Percentiles rank a stretch among this genome's conserved stretches.
Conservation (phyloP, 2,888 invertebrate genomes). For the Drosophila setosimentum region DNA sequence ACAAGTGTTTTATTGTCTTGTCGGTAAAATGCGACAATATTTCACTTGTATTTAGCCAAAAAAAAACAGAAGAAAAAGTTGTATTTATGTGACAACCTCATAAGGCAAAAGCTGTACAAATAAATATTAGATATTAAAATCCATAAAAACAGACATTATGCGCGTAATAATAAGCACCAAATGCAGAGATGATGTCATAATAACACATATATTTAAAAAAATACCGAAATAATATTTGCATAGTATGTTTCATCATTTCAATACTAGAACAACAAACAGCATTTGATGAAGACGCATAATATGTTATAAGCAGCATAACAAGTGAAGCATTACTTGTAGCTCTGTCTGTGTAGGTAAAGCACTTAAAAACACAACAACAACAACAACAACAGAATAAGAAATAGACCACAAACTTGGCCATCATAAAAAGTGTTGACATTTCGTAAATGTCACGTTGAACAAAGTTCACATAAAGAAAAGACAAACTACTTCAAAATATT, state of each 20-base stretch:
- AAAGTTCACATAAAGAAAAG: not conserved
- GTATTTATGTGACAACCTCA: constrained; percentile 2
- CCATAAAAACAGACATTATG: too few species aligned
- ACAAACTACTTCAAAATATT: not conserved
- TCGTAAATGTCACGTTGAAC: not conserved
- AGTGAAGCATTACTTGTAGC: not conserved
- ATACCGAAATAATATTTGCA: not conserved
- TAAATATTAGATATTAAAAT: constrained; percentile 10
- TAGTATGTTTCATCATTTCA: not conserved
- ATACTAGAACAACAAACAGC: not conserved
- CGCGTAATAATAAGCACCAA: not conserved
- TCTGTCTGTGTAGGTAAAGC: not conserved
- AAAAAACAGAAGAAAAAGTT: too few species aligned
- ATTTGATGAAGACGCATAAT: not conserved
- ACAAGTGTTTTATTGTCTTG: constrained; percentile 58
- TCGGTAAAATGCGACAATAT: constrained; percentile 3
- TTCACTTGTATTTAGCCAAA: not conserved
- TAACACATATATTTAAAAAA: not conserved
- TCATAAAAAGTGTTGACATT: not conserved
- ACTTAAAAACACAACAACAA: not conserved
- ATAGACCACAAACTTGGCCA: not conserved
- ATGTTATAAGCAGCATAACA: not conserved
- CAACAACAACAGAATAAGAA: not conserved
- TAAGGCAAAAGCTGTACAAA: constrained; percentile 44
- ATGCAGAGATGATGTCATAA: not conserved